A percentile compares a stretch with the other conserved stretches of the same genome.
Evolutionary conservation across 2,113 vertebrate species (phyloP).

Genomic region (Ascaphus truei): DNA sequence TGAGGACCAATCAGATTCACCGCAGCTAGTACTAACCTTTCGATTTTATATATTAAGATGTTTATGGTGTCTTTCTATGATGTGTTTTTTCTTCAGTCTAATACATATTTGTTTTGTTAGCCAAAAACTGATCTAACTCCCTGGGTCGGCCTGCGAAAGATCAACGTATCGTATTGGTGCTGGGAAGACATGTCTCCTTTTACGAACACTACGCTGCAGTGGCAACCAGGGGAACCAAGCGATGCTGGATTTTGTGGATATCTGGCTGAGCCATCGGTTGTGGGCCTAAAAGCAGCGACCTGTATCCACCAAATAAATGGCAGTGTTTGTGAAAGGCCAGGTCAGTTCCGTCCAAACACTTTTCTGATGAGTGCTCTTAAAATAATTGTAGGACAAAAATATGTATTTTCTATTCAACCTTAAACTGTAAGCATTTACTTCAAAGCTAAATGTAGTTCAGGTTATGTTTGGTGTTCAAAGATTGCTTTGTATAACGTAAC

Average conservation of each 20-base stretch:
- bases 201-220: slow-evolving; percentile 86
- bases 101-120: slow-evolving; percentile 53
- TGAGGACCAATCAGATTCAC: too few relatives aligned
- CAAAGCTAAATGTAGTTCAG: too few relatives aligned
- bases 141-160: slow-evolving; percentile 93
- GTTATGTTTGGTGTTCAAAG: too few relatives aligned
- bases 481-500: too few relatives aligned
- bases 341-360: slow-evolving; percentile 64
- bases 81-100: background rate
- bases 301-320: slow-evolving; percentile 87
- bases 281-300: slow-evolving; percentile 83
- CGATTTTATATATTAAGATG: too few relatives aligned
- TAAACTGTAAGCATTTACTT: too few relatives aligned
- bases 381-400: too few relatives aligned
- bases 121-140: slow-evolving; percentile 80
- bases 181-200: slow-evolving; percentile 99
- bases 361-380: too few relatives aligned
- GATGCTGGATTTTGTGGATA: slow-evolving; percentile 94
- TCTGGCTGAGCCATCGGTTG: slow-evolving; percentile 75
- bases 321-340: slow-evolving; percentile 86
- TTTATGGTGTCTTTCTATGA: too few relatives aligned
- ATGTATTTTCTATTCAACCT: too few relatives aligned
- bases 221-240: slow-evolving; percentile 86
- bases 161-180: slow-evolving; percentile 97
- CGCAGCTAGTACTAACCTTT: too few relatives aligned